A percentile compares a stretch with the other conserved stretches of the same genome.
These are phyloP conservation scores for Anser brachyrhynchus DNA, from an alignment of 2,113 vertebrate species.

Conservation along the genomic window DNA sequence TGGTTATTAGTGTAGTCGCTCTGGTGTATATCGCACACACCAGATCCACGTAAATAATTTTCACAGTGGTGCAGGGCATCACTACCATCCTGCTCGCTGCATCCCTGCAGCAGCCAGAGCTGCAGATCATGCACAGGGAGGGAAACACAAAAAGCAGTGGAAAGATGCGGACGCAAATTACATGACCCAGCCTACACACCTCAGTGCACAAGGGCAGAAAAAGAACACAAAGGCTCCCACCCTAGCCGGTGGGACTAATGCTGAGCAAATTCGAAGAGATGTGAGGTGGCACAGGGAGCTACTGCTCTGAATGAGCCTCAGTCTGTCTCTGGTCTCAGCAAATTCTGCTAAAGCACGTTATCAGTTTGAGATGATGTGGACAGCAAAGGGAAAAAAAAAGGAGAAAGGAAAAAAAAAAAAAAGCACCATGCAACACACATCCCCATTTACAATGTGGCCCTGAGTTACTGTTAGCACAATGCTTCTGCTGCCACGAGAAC, in stretches of 20 bases:
- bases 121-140: not conserved
- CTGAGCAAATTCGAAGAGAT: not conserved
- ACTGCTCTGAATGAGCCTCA: not conserved
- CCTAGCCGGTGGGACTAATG: not conserved
- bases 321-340: not conserved
- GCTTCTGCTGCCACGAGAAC: not conserved
- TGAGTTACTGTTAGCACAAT: not conserved
- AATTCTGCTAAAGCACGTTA: not conserved
- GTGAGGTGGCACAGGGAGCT: not conserved
- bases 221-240: not conserved
- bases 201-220: not conserved
- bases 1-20: not conserved
- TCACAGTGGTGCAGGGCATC: not conserved
- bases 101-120: not conserved
- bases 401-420: too few species aligned
- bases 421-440: accelerated
- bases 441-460: not conserved
- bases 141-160: not conserved
- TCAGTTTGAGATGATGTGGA: not conserved
- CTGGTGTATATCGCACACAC: not conserved
- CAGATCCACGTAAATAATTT: not conserved
- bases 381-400: not conserved
- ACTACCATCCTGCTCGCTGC: not conserved
- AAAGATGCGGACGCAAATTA: not conserved
- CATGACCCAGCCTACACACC: not conserved